phyloP scores from a whole-genome alignment of 2,113 vertebrate genomes.

The Ciconia boyciana region DNA sequence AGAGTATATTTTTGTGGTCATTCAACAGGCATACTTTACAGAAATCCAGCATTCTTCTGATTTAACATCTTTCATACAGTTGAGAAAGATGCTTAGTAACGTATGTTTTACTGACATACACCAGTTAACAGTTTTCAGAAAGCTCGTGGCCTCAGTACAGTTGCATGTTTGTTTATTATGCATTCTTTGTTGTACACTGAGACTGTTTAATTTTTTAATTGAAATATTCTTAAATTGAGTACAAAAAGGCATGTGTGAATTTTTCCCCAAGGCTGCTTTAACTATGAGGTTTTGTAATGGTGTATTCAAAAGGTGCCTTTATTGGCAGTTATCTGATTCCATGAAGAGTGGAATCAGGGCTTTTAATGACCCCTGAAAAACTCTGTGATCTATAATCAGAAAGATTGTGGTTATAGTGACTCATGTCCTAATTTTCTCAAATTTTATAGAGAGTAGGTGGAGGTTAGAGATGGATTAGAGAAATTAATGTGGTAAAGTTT shows the following conservation, averaged over 20 bases:
- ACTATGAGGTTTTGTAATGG: background rate
- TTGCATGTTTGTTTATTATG: background rate
- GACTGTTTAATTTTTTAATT: background rate
- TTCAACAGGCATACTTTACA: background rate
- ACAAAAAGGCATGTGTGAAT: background rate
- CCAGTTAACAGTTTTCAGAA: background rate
- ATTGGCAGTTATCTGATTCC: background rate
- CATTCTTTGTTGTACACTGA: background rate
- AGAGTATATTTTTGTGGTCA: background rate
- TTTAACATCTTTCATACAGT: background rate
- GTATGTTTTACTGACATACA: background rate
- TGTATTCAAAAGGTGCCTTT: background rate
- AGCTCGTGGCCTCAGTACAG: background rate
- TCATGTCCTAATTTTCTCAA: background rate
- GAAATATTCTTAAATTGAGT: background rate
- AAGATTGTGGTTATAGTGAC: background rate
- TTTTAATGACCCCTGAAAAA: background rate
- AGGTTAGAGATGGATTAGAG: background rate
- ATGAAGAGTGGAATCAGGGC: background rate
- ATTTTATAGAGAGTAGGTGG: background rate
- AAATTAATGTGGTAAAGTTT: background rate
- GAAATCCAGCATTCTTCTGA: background rate
- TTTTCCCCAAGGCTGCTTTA: background rate
- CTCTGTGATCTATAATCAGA: background rate
- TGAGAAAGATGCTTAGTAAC: background rate